Evolutionary conservation across 2,113 vertebrate genomes (phyloP).

Genomic region (Melanerpes formicivorus): DNA sequence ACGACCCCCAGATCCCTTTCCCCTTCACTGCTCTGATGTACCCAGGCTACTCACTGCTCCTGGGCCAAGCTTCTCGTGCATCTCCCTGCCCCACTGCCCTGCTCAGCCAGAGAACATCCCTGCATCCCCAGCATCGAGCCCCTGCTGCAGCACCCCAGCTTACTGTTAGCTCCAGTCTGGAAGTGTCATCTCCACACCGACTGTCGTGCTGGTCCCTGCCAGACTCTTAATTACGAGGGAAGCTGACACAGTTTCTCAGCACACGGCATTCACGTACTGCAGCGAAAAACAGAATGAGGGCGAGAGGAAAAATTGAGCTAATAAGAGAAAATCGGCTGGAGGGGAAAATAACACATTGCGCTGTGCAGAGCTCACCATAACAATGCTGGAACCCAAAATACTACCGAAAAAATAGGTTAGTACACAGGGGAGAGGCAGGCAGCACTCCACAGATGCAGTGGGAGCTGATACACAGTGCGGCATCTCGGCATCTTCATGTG

Average conservation of each 20-base stretch:
- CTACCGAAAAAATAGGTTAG: constrained; percentile 1
- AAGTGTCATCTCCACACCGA: constrained; percentile 43
- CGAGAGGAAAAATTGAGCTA: constrained; percentile 36
- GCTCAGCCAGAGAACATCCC: neutral
- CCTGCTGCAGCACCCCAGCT: neutral
- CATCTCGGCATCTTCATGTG: neutral
- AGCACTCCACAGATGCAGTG: rapidly evolving
- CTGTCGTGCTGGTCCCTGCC: constrained; percentile 29
- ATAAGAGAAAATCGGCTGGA: constrained; percentile 19
- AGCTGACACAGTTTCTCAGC: constrained; percentile 57
- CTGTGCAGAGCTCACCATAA: neutral
- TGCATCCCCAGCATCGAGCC: neutral
- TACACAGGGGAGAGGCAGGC: constrained; percentile 23
- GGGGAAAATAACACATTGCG: neutral
- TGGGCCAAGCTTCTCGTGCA: neutral
- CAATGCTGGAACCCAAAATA: neutral
- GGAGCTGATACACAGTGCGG: neutral
- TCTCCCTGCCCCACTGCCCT: neutral
- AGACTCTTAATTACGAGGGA: constrained; percentile 41
- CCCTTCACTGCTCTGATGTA: neutral
- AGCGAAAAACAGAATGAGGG: constrained; percentile 52
- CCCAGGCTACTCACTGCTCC: constrained; percentile 31
- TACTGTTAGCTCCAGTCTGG: constrained; percentile 18
- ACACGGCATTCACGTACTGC: neutral
- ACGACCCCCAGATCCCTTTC: too few relatives aligned